Evolutionary conservation across 2,113 vertebrate genomes (phyloP).

Genomic region (Indicator indicator): DNA sequence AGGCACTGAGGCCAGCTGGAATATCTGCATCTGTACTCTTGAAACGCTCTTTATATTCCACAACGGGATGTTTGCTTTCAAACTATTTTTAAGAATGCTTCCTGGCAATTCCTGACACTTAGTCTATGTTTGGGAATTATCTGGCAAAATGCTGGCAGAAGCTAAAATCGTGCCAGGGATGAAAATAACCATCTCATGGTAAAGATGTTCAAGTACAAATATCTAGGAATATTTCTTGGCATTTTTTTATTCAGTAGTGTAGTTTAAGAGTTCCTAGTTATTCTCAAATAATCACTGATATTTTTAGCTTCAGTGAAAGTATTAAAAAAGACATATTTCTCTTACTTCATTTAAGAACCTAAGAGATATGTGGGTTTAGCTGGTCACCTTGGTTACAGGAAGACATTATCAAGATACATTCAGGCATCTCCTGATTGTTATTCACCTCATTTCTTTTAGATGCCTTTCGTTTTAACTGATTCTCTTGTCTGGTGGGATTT

Average conservation of each 20-base stretch:
- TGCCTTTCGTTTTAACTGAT: neutral
- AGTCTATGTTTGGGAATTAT: neutral
- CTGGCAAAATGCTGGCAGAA: neutral
- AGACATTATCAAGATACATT: neutral
- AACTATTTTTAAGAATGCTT: neutral
- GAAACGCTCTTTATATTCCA: neutral
- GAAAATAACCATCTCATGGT: neutral
- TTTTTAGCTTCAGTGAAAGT: neutral
- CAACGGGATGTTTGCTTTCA: neutral
- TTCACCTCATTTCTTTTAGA: neutral
- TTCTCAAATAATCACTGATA: neutral
- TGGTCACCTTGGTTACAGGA: neutral
- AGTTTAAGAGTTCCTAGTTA: neutral
- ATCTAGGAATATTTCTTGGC: neutral
- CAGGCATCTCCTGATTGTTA: neutral
- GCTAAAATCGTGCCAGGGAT: neutral
- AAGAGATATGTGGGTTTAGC: neutral
- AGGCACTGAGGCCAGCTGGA: neutral
- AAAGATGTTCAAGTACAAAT: neutral
- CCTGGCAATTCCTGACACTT: neutral
- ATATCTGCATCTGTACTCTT: neutral
- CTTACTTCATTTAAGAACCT: neutral
- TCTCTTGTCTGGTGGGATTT: neutral
- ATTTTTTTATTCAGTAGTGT: neutral
- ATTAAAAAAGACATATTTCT: neutral